Evolutionary conservation across 1,140 invertebrate genomes (phyloP), one percentile per base, ranked within the genome.

Genomic region (Aphelenchoides avenae): DNA sequence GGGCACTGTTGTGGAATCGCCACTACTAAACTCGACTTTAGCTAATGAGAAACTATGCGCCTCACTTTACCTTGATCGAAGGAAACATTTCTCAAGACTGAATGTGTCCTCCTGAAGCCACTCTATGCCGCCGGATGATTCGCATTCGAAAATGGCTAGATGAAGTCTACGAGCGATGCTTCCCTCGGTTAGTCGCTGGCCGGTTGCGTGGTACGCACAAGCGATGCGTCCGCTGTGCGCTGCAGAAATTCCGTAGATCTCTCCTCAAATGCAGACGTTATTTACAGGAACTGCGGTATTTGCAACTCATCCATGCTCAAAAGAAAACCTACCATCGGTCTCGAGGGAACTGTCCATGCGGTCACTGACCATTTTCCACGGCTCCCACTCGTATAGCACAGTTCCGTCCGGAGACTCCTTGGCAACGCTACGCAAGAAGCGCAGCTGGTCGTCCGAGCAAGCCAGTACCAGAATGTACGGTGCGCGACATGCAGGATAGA

Each of bases 141-240:
- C 94, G 78, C 94, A 99, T 79, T 99, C 94, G 80, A 94, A 97
- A 59, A 99, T 93, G n/a, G 89, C 89, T 2, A 98, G 89, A 71
- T 78, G 89, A 0, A 95, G 83, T 0, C 86, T 85, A 74, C 88
- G 86, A 26, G 15, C 59, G 26, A 64, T 70, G 80, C 76, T 86
- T 87, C 66, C 84, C 84, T 0, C 86, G 87, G 1, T 86, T 80
- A 0, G 87, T 61, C 68, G 64, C 22, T 9, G 36, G 11, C 11
- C 41, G n/a, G 11, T 24, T 13, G 42, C 9, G 36, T 74, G 91
- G 77, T 94, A 98, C 0, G 92, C 93, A 76, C 91, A 91, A 0
- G 94, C 92, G 42, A 99, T 87, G 20, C 94, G 83, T 0, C 93
- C 93, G 63, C 89, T 94, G 78, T 97, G 97, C 0, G 93, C 93